A percentile compares a stretch with the other conserved stretches of the same genome.
These are phyloP conservation scores for Lasioglossum baleicum DNA, from an alignment of 1,140 invertebrate genomes.

Conservation along the genomic window DNA sequence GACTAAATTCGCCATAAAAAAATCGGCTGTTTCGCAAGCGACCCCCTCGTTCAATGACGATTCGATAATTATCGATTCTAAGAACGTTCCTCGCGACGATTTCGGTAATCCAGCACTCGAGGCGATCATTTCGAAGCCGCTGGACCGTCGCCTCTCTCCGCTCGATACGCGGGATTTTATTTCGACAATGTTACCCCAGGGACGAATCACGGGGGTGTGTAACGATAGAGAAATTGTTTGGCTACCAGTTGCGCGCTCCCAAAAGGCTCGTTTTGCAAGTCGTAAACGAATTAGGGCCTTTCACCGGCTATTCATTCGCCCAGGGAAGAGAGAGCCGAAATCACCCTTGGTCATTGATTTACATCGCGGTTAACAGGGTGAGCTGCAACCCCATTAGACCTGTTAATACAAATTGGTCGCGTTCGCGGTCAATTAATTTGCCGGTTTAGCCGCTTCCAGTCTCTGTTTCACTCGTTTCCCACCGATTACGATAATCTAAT, in stretches of 20 bases:
- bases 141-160: background rate
- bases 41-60: background rate
- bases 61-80: constrained; percentile 8
- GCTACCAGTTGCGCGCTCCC: constrained; percentile 77
- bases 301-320: constrained; percentile 29
- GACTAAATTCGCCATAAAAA: constrained; percentile 25
- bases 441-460: background rate
- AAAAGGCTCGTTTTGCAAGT: constrained; percentile 74
- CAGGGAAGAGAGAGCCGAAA: constrained; percentile 61
- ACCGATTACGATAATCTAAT: background rate
- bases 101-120: background rate
- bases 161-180: constrained; percentile 40
- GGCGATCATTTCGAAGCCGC: background rate
- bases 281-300: constrained; percentile 72
- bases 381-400: background rate
- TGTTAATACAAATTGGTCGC: constrained; percentile 26
- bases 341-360: constrained; percentile 59
- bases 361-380: constrained; percentile 48
- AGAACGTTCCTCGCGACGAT: background rate
- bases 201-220: constrained; percentile 54
- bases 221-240: constrained; percentile 70
- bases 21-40: constrained; percentile 12
- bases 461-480: background rate
- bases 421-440: constrained; percentile 23
- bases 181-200: constrained; percentile 48